Conservation (phyloP, 1,140 invertebrate genomes). For the Asbolus verrucosus region DNA sequence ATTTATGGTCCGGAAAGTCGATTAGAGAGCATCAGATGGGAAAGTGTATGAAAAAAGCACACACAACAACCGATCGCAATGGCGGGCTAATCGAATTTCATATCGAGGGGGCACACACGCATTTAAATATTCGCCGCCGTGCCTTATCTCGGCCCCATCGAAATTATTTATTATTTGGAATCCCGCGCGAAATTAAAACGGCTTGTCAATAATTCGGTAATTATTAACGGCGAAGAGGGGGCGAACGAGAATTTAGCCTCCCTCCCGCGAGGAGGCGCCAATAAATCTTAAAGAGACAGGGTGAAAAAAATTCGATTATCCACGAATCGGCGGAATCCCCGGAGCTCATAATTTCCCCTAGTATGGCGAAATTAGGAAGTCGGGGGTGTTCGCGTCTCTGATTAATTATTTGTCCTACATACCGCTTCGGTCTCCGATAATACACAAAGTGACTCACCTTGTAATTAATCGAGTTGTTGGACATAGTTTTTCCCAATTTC, state of each 20-base stretch:
- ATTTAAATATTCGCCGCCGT: background rate
- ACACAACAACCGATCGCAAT: background rate
- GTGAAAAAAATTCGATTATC: no score
- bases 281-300: constrained; percentile 5
- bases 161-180: background rate
- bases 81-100: background rate
- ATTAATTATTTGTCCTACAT: background rate
- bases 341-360: constrained; percentile 3
- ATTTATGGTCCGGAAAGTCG: background rate
- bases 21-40: background rate
- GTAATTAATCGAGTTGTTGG: constrained; percentile 78
- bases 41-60: background rate
- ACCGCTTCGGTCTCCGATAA: no score
- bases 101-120: constrained; percentile 3
- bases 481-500: constrained; percentile 72
- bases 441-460: no score
- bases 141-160: constrained; percentile 21
- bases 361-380: constrained; percentile 3
- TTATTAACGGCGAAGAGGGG: no score
- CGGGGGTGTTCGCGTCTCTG: background rate
- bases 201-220: constrained; percentile 16
- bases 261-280: background rate
- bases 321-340: no score
- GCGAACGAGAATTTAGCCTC: no score
- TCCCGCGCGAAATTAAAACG: background rate